phyloP scores from a whole-genome alignment of 2,113 vertebrate genomes.

The Ramphastos sulfuratus region DNA sequence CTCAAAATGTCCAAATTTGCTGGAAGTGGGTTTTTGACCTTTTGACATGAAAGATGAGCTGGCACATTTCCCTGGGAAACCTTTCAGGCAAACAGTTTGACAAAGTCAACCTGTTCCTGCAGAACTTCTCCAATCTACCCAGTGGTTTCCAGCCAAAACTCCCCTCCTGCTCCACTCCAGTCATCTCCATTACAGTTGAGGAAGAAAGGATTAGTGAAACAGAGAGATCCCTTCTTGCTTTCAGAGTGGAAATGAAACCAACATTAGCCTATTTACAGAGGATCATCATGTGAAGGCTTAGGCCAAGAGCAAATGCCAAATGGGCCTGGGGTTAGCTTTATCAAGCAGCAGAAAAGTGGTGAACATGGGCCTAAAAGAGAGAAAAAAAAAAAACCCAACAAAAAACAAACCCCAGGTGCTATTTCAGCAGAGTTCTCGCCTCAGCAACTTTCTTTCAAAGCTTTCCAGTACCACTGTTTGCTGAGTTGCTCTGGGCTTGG shows the following conservation, averaged over 20 bases:
- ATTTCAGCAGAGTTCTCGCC: constrained; percentile 29
- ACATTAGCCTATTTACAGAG: constrained; percentile 42
- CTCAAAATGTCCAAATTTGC: constrained; percentile 52
- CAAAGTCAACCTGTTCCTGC: constrained; percentile 56
- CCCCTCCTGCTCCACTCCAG: neutral
- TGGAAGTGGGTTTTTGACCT: constrained; percentile 68
- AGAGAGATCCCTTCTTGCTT: constrained; percentile 57
- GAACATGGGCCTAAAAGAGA: neutral
- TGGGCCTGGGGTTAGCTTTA: neutral
- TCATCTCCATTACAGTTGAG: neutral
- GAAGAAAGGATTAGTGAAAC: constrained; percentile 48
- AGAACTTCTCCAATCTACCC: constrained; percentile 13
- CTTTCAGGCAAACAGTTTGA: constrained; percentile 42
- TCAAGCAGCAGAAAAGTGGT: constrained; percentile 4
- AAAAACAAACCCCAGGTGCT: constrained; percentile 37
- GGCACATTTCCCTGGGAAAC: constrained; percentile 62
- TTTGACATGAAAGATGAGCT: constrained; percentile 47
- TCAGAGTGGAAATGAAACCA: constrained; percentile 55
- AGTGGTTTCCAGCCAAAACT: constrained; percentile 20
- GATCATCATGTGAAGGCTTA: constrained; percentile 34
- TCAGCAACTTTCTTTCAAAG: constrained; percentile 62
- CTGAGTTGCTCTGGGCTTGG: constrained; percentile 12
- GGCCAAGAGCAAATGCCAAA: constrained; percentile 37
- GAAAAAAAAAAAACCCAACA: neutral
- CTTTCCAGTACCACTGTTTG: constrained; percentile 48